Evolutionary conservation across 1,140 invertebrate species (phyloP), one percentile per base, ranked within the genome.

Genomic region (Myzus persicae): DNA sequence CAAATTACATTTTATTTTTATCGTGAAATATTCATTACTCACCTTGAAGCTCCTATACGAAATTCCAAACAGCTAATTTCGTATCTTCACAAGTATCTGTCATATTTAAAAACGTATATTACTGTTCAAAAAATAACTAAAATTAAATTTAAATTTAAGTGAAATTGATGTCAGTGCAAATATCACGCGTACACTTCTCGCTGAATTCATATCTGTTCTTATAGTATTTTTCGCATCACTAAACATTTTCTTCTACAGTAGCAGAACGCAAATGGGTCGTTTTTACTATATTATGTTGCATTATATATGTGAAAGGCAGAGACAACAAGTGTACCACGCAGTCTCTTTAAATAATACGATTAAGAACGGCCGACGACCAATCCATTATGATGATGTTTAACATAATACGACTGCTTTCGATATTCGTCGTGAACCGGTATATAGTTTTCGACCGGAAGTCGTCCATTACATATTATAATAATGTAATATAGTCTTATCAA

Each of bases 371-470:
- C 4, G n/a, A 1, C n/a, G 14, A n/a, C 18, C 14, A 76, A 18
- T 76, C 18, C 31, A 76, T 76, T n/a, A n/a, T n/a, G 59, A n/a
- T 67, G 59, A 18, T n/a, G 11, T 20, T 76, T n/a, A 76, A 76
- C 59, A n/a, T 76, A 76, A 18, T 76, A n/a, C n/a, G 59, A n/a
- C 31, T 18, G 5, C n/a, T 76, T 76, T 76, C 8, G 14, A 18
- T n/a, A n/a, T n/a, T 76, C 14, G 14, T 5, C n/a, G 14, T 76
- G 4, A 14, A 76, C 31, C n/a, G 59, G 31, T 76, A 1, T 51
- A 76, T n/a, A n/a, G 59, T 76, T 76, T 76, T 76, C 14, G 59
- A 76, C 59, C 59, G 59, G 59, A 76, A 76, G n/a, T 76, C n/a
- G 59, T 76, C 59, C 31, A 76, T n/a, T 76, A 76, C 31, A 4